Conservation (phyloP, 2,797 vertebrate species). For the Glossophaga mutica region DNA sequence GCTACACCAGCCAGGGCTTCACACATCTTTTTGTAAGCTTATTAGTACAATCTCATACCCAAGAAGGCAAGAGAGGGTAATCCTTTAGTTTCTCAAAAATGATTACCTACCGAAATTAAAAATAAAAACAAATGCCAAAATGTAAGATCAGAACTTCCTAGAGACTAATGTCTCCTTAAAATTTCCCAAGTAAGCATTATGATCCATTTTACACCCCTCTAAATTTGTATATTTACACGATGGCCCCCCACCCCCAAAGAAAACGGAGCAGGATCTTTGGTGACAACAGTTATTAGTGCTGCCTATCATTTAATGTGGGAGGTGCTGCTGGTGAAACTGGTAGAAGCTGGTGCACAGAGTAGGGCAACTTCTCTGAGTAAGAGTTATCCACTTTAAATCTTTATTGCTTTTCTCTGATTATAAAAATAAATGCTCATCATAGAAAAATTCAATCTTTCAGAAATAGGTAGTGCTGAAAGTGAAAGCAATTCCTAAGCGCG, state of each 20-base stretch:
- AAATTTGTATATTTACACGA: not conserved
- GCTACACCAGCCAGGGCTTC: too few species aligned
- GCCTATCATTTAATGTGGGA: not conserved
- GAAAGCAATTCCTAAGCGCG: not conserved
- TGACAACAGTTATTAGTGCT: not conserved
- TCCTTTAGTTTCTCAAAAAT: not conserved
- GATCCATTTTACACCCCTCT: not conserved
- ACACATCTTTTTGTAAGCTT: not conserved
- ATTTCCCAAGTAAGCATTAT: not conserved
- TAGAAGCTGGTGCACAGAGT: not conserved
- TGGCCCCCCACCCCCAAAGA: rapidly evolving
- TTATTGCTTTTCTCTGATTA: constrained; percentile 10
- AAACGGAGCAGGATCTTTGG: not conserved
- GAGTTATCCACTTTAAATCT: not conserved
- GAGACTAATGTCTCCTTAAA: not conserved
- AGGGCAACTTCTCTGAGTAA: not conserved
- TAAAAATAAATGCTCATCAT: not conserved
- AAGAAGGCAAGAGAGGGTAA: not conserved
- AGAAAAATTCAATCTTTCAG: not conserved
- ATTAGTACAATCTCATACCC: not conserved
- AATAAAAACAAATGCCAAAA: not conserved
- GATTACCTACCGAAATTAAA: not conserved
- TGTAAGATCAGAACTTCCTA: not conserved
- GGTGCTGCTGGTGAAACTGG: not conserved
- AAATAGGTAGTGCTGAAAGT: not conserved